Conservation (phyloP, 2,888 invertebrate species). For the Aspidiotus rigidus region DNA sequence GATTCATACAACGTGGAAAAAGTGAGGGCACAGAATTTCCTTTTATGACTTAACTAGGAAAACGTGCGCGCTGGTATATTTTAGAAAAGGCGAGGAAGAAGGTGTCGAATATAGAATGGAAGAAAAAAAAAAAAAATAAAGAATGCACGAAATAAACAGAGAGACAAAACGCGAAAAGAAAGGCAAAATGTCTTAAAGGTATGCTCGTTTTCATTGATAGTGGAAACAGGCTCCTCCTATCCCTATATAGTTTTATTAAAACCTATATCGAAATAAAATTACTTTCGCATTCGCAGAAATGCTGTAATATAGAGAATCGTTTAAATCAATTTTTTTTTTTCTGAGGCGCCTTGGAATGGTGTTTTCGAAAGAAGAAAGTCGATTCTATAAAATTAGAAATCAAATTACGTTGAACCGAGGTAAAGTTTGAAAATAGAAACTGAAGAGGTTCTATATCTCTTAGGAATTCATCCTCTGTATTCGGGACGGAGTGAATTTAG, state of each 20-base stretch:
- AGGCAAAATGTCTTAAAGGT: neutral
- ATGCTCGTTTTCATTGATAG: neutral
- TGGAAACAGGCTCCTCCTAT: neutral
- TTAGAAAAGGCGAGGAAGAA: neutral
- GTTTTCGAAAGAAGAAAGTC: too few relatives aligned
- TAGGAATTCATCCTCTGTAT: too few relatives aligned
- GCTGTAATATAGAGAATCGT: too few relatives aligned
- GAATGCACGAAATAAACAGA: neutral
- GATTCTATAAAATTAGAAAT: too few relatives aligned
- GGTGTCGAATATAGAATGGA: neutral
- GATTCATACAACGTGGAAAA: constrained; percentile 21
- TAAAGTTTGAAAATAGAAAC: too few relatives aligned
- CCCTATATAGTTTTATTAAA: constrained; percentile 22
- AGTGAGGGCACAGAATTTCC: constrained; percentile 31
- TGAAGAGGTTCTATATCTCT: too few relatives aligned
- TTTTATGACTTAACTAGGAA: constrained; percentile 30
- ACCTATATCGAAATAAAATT: constrained; percentile 29
- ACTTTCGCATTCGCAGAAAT: neutral
- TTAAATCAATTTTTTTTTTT: too few relatives aligned
- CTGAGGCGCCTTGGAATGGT: too few relatives aligned
- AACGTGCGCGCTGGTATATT: constrained; percentile 20
- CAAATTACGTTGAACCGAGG: too few relatives aligned
- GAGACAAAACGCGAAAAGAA: too few relatives aligned
- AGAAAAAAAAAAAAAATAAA: neutral
- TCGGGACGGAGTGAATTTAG: too few relatives aligned